Percentiles rank a stretch among this genome's conserved stretches.
Evolutionary conservation across 92 coral and sea anemone species (phyloP).

Genomic region (Micromussa lordhowensis): DNA sequence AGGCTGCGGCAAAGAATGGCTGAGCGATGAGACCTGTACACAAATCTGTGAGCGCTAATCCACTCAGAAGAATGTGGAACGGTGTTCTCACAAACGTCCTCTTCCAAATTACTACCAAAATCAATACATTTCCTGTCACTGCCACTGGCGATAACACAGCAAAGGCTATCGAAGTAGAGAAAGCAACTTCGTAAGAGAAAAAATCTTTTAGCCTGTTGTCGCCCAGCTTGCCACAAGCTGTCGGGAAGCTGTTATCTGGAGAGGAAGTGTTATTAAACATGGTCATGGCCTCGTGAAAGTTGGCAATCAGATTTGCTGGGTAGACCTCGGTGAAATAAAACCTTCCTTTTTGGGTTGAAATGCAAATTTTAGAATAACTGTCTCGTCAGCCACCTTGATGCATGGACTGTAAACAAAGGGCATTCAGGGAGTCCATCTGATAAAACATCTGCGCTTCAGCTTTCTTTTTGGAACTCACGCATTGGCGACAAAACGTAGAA

Average conservation of each 20-base stretch:
- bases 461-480: too few relatives aligned
- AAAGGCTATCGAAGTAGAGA: background rate
- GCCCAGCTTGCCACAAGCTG: background rate
- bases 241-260: background rate
- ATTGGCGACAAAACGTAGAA: background rate
- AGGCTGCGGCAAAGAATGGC: background rate
- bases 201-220: background rate
- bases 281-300: background rate
- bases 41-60: constrained; percentile 12
- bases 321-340: too few relatives aligned
- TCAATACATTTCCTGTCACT: constrained; percentile 15
- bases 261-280: background rate
- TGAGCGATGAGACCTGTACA: constrained; percentile 17
- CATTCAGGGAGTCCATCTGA: background rate
- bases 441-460: too few relatives aligned
- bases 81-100: constrained; percentile 5
- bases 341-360: too few relatives aligned
- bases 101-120: constrained; percentile 31
- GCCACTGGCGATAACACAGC: background rate
- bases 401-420: background rate
- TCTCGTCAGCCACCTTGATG: too few relatives aligned
- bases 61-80: constrained; percentile 13
- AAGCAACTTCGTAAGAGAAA: background rate
- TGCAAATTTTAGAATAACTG: too few relatives aligned
- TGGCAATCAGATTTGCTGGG: background rate